These are phyloP conservation scores for Lithophane leautieri DNA, from an alignment of 2,888 invertebrate species.

Conservation along the genomic window DNA sequence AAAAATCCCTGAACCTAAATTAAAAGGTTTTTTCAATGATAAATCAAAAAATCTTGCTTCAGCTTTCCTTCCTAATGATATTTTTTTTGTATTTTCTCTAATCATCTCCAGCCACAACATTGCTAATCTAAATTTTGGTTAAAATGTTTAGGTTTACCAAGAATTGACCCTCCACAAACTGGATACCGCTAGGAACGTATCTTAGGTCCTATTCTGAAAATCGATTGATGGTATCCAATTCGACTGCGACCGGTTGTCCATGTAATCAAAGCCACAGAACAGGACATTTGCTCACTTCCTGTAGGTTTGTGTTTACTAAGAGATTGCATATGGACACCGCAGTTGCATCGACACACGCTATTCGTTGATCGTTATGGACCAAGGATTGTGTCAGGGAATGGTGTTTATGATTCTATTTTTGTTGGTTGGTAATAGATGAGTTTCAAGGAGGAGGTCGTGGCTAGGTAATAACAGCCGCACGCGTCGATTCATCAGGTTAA, in stretches of 20 bases:
- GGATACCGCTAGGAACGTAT: not conserved
- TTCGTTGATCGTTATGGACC: not conserved
- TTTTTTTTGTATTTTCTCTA: not conserved
- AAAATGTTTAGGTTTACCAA: not conserved
- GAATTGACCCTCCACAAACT: not conserved
- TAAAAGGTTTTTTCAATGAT: not conserved
- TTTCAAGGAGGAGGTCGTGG: not conserved
- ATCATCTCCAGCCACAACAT: not conserved
- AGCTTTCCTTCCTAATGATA: slow-evolving; percentile 5
- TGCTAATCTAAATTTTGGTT: too few species aligned
- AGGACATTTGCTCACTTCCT: slow-evolving; percentile 23
- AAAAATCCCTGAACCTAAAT: slow-evolving; percentile 3
- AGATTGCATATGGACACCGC: not conserved
- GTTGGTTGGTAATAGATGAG: not conserved
- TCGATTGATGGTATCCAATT: not conserved
- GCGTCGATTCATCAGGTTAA: too few species aligned
- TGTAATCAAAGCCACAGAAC: slow-evolving; percentile 26
- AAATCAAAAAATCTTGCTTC: not conserved
- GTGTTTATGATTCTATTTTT: not conserved
- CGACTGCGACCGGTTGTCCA: not conserved
- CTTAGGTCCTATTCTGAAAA: not conserved
- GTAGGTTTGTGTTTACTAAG: slow-evolving; percentile 3
- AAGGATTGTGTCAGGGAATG: not conserved
- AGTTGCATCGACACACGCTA: not conserved
- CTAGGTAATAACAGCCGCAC: too few species aligned